A percentile compares a stretch with the other conserved stretches of the same genome.
These are phyloP conservation scores for Zosterops pallidus DNA, from an alignment of 2,113 vertebrate species.

Conservation along the genomic window DNA sequence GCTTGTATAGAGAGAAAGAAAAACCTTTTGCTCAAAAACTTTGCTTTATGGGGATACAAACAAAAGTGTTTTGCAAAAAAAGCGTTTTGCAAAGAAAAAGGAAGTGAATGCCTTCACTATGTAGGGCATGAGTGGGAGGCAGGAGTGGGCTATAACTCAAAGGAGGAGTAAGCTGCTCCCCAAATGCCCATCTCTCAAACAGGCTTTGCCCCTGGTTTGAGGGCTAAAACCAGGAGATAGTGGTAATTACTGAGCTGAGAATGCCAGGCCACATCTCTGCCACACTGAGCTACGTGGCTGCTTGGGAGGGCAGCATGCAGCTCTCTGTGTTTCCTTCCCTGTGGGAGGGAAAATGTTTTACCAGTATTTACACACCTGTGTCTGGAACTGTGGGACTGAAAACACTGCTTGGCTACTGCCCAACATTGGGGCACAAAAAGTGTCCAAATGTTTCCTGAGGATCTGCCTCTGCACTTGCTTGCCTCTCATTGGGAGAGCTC, in stretches of 20 bases:
- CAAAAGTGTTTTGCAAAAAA: neutral
- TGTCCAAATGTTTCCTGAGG: neutral
- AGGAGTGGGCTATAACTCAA: neutral
- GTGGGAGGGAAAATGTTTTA: neutral
- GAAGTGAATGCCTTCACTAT: neutral
- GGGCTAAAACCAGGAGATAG: neutral
- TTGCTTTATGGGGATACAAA: neutral
- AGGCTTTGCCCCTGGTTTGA: neutral
- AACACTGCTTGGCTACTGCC: neutral
- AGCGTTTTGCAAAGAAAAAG: neutral
- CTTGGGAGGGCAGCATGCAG: neutral
- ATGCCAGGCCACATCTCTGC: too few species aligned
- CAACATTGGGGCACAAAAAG: neutral
- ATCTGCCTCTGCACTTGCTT: neutral
- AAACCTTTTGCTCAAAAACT: neutral
- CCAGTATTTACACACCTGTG: neutral
- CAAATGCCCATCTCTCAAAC: neutral
- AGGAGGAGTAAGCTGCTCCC: neutral
- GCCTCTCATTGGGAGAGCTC: neutral
- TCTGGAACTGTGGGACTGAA: neutral
- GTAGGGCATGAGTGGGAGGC: neutral
- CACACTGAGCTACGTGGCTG: rapidly evolving
- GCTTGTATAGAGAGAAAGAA: neutral
- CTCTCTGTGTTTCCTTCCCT: neutral
- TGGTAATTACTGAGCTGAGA: neutral